Evolutionary conservation across 2,888 invertebrate genomes (phyloP).

Genomic region (Drosophila subsilvestris): DNA sequence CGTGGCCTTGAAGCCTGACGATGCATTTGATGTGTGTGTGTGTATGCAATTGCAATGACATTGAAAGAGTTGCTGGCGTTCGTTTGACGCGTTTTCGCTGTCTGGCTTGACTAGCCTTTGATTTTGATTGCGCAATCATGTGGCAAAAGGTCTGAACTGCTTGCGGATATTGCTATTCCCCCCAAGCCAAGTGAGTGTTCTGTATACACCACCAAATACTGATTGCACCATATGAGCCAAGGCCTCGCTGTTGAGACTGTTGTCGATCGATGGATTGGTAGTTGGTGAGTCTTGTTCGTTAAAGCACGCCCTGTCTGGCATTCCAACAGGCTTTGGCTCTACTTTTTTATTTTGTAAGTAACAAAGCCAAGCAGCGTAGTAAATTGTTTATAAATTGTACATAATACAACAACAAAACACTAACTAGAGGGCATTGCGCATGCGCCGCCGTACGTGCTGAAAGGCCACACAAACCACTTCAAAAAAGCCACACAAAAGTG

Average conservation of each 20-base stretch:
- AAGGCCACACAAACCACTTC: conserved; percentile 24
- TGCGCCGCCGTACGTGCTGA: conserved; percentile 13
- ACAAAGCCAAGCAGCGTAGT: conserved; percentile 9
- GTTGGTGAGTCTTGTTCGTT: conserved; percentile 33
- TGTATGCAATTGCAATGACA: conserved; percentile 63
- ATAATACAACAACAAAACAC: not conserved
- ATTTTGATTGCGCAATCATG: conserved; percentile 56
- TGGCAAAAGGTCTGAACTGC: conserved; percentile 20
- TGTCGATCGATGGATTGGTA: conserved; percentile 38
- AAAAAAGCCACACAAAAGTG: conserved; percentile 11
- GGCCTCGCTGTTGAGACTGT: conserved; percentile 39
- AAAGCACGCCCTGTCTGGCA: conserved; percentile 72
- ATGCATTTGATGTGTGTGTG: not conserved
- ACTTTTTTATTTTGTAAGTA: conserved; percentile 15
- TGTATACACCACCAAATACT: conserved; percentile 25
- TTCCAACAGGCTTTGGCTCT: conserved; percentile 44
- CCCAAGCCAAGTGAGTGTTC: conserved; percentile 13
- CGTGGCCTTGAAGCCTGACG: conserved; percentile 63
- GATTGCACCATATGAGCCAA: conserved; percentile 40
- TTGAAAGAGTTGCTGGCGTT: conserved; percentile 65
- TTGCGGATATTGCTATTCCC: not conserved
- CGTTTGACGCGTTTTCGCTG: conserved; percentile 53
- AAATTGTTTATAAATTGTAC: conserved; percentile 31
- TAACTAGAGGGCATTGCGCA: conserved; percentile 43
- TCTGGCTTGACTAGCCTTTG: conserved; percentile 2